Evolutionary conservation across 2,113 vertebrate species (phyloP).

Genomic region (Seriola quinqueradiata): DNA sequence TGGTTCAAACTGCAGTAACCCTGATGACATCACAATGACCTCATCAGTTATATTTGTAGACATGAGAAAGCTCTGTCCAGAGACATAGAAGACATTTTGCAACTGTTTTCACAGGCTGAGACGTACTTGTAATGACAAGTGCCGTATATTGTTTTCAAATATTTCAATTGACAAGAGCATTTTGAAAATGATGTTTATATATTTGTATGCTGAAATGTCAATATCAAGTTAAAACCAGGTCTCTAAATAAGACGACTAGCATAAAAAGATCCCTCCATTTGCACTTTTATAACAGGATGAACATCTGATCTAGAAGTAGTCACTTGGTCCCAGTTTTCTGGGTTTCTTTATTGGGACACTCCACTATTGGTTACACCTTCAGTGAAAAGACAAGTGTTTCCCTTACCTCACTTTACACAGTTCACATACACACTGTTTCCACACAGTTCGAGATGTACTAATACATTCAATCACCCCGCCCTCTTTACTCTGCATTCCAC

Average conservation of each 20-base stretch:
- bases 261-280: background rate
- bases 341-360: background rate
- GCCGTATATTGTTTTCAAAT: background rate
- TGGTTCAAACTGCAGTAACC: background rate
- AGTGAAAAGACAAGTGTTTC: conserved; percentile 1
- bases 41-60: background rate
- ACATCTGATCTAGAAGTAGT: background rate
- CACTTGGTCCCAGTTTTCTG: conserved; percentile 2
- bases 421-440: background rate
- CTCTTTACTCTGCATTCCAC: conserved; percentile 48
- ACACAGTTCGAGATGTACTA: background rate
- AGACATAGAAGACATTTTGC: background rate
- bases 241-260: too few relatives aligned
- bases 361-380: background rate
- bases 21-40: background rate
- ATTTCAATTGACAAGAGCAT: too few relatives aligned
- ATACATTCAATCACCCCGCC: background rate
- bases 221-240: too few relatives aligned
- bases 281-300: background rate
- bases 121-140: background rate
- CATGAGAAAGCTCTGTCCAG: background rate
- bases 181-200: too few relatives aligned
- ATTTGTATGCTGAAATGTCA: too few relatives aligned
- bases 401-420: background rate
- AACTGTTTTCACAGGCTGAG: background rate